These are phyloP conservation scores for roundworm (Caenorhabditis elegans) DNA, from an alignment of 1,140 invertebrate species.

Conservation along the genomic window DNA sequence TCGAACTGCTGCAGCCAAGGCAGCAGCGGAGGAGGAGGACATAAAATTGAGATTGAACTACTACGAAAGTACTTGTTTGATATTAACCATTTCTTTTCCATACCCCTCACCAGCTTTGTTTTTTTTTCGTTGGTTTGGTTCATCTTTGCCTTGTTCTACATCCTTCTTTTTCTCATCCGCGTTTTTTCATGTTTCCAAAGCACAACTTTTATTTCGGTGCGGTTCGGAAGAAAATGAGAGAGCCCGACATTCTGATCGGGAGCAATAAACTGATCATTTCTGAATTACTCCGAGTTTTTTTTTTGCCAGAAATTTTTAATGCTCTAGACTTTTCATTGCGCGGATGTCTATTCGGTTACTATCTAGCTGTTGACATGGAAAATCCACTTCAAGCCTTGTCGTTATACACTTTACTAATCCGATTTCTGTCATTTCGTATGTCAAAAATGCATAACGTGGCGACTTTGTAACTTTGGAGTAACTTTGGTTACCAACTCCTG, in stretches of 20 bases:
- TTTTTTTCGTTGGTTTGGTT: neutral
- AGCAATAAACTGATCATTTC: neutral
- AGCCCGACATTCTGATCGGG: neutral
- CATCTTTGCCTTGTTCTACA: neutral
- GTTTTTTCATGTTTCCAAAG: conserved; percentile 10
- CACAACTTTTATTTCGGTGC: conserved; percentile 2
- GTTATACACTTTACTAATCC: neutral
- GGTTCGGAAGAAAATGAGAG: neutral
- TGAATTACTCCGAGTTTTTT: neutral
- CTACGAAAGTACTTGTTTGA: conserved; percentile 4
- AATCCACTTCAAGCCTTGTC: neutral
- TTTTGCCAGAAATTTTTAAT: neutral
- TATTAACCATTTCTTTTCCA: conserved; percentile 24
- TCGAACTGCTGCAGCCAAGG: too few relatives aligned
- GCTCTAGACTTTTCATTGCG: neutral
- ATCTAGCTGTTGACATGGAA: neutral
- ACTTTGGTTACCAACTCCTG: neutral
- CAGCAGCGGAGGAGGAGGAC: neutral
- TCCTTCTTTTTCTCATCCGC: neutral
- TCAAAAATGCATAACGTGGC: conserved; percentile 9
- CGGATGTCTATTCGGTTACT: neutral
- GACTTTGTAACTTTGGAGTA: neutral
- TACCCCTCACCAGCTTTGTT: neutral
- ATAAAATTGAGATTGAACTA: conserved; percentile 16
- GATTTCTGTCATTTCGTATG: neutral